A percentile compares a stretch with the other conserved stretches of the same genome.
These are phyloP conservation scores for Dryocosmus kuriphilus DNA, from an alignment of 2,888 invertebrate genomes.

Conservation along the genomic window DNA sequence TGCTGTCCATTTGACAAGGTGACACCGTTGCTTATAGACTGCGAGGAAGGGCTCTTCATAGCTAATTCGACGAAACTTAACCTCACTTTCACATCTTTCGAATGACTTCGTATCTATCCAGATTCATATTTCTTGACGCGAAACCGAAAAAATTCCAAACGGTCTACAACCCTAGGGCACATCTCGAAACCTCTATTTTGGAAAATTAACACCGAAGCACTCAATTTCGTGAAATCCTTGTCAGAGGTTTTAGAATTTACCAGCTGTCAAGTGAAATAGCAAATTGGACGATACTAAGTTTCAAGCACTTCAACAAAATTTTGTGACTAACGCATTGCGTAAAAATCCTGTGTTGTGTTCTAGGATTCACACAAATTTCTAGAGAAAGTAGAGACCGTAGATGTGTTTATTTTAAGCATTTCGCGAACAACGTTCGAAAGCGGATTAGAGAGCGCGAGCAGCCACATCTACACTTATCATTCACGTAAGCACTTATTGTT, in stretches of 20 bases:
- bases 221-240: neutral
- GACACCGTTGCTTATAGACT: constrained; percentile 25
- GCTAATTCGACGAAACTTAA: constrained; percentile 21
- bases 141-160: neutral
- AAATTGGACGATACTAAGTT: constrained; percentile 13
- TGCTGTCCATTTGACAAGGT: constrained; percentile 17
- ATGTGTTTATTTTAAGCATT: constrained; percentile 12
- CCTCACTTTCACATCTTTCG: constrained; percentile 38
- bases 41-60: constrained; percentile 39
- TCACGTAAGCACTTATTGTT: constrained; percentile 11
- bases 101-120: neutral
- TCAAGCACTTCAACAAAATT: constrained; percentile 21
- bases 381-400: neutral
- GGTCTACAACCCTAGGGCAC: neutral
- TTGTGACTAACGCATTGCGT: constrained; percentile 12
- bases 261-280: constrained; percentile 32
- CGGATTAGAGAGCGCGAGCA: neutral
- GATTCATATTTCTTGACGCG: neutral
- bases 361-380: neutral
- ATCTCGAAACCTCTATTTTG: neutral
- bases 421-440: neutral
- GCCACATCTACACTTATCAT: constrained; percentile 16
- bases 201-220: neutral
- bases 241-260: neutral
- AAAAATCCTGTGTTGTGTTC: neutral